phyloP scores from a whole-genome alignment of 1,140 invertebrate species.

The Danaus plexippus region DNA sequence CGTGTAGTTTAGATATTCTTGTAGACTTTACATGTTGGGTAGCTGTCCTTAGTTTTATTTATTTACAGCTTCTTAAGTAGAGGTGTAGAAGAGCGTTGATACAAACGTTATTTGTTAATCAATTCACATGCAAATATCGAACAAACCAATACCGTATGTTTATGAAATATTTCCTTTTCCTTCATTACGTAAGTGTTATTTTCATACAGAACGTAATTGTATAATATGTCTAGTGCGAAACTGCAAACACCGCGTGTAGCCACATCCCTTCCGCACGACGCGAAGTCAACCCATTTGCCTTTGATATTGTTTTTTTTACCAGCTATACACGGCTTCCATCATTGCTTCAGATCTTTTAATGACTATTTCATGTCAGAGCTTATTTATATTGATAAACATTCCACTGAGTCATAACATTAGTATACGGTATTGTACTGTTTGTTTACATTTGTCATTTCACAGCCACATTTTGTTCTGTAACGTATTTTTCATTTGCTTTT shows the following conservation, averaged over 20 bases:
- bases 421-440: constrained; percentile 15
- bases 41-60: constrained; percentile 24
- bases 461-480: constrained; percentile 13
- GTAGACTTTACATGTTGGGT: constrained; percentile 36
- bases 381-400: constrained; percentile 19
- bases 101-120: constrained; percentile 32
- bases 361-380: constrained; percentile 8
- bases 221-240: constrained; percentile 2
- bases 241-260: constrained; percentile 22
- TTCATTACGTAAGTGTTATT: no score
- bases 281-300: constrained; percentile 66
- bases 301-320: constrained; percentile 28
- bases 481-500: constrained; percentile 20
- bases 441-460: constrained; percentile 20
- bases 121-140: constrained; percentile 22
- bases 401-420: constrained; percentile 19
- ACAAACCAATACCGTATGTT: constrained; percentile 6
- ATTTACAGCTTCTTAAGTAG: constrained; percentile 15
- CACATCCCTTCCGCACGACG: constrained; percentile 45
- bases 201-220: constrained; percentile 4
- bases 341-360: constrained; percentile 7
- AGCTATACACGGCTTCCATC: constrained; percentile 26
- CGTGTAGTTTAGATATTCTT: constrained; percentile 39
- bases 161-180: no score
- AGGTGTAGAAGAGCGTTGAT: no score